These are phyloP conservation scores for Coregonus sp. DNA, from an alignment of 2,797 vertebrate species.

Conservation along the genomic window DNA sequence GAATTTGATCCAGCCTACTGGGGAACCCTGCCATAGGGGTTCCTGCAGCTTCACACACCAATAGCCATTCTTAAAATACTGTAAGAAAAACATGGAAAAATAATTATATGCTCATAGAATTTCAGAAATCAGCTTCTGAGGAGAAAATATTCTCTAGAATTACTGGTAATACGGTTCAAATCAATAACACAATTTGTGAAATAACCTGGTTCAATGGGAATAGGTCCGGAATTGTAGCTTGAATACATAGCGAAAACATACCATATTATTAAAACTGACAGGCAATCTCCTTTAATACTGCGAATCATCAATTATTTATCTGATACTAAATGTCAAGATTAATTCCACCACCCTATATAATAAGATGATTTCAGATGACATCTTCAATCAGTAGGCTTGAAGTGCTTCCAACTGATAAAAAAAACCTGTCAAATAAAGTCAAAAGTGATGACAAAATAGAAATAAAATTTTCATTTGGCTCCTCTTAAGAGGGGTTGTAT, in stretches of 20 bases:
- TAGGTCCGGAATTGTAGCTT: background rate
- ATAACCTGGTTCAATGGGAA: background rate
- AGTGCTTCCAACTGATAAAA: slow-evolving; percentile 80
- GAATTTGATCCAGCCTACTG: too few species aligned
- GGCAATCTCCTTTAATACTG: slow-evolving; percentile 65
- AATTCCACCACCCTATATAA: slow-evolving; percentile 84
- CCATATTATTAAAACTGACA: slow-evolving; percentile 56
- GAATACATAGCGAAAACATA: slow-evolving; percentile 33
- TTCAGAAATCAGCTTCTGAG: background rate
- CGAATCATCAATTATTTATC: slow-evolving; percentile 92
- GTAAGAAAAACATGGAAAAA: slow-evolving; percentile 69
- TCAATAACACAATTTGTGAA: slow-evolving; percentile 13
- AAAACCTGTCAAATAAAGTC: slow-evolving; percentile 89
- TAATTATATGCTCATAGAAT: slow-evolving; percentile 48
- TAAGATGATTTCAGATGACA: slow-evolving; percentile 94
- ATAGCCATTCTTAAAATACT: slow-evolving; percentile 40
- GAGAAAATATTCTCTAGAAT: background rate
- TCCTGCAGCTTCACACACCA: too few species aligned
- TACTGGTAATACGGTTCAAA: slow-evolving; percentile 2
- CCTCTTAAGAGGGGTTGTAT: background rate
- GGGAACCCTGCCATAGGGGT: too few species aligned
- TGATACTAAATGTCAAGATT: slow-evolving; percentile 87
- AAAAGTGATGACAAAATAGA: slow-evolving; percentile 86
- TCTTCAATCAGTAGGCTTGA: slow-evolving; percentile 86
- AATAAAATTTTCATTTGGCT: slow-evolving; percentile 51